Conservation (phyloP, 2,113 vertebrate species). For the Antechinus stuartii region DNA sequence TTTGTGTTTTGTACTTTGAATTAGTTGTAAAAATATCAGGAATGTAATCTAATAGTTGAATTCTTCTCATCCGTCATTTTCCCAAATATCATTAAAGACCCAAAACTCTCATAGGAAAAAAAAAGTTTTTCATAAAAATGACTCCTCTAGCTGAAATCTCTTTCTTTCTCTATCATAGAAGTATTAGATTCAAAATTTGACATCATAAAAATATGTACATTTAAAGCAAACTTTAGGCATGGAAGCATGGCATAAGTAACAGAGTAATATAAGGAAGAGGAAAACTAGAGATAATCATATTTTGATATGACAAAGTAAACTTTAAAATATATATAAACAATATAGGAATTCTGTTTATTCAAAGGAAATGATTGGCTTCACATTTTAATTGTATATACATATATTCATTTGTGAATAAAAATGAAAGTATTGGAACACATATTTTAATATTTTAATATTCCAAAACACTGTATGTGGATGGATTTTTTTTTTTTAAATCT, state of each 20-base stretch:
- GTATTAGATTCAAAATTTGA: not conserved
- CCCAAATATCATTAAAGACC: not conserved
- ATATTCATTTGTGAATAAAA: not conserved
- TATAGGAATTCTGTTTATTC: slow-evolving; percentile 17
- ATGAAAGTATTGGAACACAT: slow-evolving; percentile 9
- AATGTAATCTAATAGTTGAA: not conserved
- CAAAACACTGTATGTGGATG: not conserved
- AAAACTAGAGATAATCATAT: not conserved
- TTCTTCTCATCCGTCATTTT: not conserved
- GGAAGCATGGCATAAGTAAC: not conserved
- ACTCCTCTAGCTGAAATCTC: not conserved
- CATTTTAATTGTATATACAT: slow-evolving; percentile 12
- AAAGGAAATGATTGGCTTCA: slow-evolving; percentile 29
- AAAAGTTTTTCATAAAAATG: slow-evolving; percentile 9
- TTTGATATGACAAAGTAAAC: not conserved
- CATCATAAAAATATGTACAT: not conserved
- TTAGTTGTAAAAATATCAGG: not conserved
- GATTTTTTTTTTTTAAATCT: not conserved
- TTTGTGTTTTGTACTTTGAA: not conserved
- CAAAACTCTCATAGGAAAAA: not conserved
- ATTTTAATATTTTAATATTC: slow-evolving; percentile 18
- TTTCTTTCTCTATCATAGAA: not conserved
- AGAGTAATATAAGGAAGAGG: not conserved
- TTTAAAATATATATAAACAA: not conserved
- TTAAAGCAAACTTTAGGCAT: not conserved